Conservation (phyloP, 2,113 vertebrate genomes). For the Halcyon malimbica region DNA sequence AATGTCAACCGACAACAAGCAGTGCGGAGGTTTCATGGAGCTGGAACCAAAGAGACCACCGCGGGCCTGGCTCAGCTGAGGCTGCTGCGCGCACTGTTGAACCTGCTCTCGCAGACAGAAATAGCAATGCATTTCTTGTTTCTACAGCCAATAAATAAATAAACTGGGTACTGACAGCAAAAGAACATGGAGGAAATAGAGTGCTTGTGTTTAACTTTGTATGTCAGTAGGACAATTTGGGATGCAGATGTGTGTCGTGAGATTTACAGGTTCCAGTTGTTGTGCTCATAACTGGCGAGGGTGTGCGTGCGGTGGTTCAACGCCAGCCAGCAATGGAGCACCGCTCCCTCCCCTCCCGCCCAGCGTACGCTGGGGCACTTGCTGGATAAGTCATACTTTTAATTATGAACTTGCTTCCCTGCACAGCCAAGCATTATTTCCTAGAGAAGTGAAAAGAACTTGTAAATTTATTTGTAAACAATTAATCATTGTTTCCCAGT, state of each 20-base stretch:
- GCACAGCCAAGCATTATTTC: neutral
- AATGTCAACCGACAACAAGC: neutral
- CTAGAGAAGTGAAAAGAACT: neutral
- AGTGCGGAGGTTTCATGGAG: neutral
- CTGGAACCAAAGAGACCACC: neutral
- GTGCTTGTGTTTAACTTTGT: neutral
- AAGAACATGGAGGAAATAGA: neutral
- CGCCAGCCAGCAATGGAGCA: neutral
- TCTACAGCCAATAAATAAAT: neutral
- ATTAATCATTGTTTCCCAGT: neutral
- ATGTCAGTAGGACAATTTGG: neutral
- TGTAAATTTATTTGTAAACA: neutral
- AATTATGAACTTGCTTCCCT: neutral
- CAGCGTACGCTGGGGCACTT: neutral
- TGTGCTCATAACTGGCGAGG: neutral
- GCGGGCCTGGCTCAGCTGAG: neutral
- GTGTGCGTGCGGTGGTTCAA: fast-evolving
- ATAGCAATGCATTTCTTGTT: fast-evolving
- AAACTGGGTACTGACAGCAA: neutral
- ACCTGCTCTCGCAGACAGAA: neutral
- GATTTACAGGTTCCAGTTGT: neutral
- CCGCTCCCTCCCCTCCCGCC: neutral
- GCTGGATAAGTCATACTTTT: neutral
- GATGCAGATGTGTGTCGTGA: neutral
- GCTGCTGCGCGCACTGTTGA: neutral